phyloP scores from a whole-genome alignment of 1,140 invertebrate genomes.

The Pseudomyrmex pallidus region DNA sequence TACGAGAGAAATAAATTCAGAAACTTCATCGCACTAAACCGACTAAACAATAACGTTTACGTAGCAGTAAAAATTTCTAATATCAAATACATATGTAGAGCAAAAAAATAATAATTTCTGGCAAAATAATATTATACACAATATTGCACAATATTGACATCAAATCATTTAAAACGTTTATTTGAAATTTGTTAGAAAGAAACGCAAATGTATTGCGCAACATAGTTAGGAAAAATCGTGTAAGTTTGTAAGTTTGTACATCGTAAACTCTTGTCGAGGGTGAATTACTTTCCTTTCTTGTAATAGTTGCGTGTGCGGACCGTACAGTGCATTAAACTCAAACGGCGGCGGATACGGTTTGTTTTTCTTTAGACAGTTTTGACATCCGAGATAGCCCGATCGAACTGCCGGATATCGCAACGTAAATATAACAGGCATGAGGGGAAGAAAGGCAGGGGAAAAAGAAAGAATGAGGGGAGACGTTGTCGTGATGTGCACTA shows the following conservation, averaged over 20 bases:
- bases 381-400: slow-evolving; percentile 42
- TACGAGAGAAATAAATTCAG: neutral
- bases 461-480: neutral
- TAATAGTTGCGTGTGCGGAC: slow-evolving; percentile 23
- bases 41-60: too few species aligned
- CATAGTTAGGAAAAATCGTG: neutral
- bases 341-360: slow-evolving; percentile 39
- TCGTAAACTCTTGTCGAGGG: slow-evolving; percentile 20
- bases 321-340: slow-evolving; percentile 28
- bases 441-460: neutral
- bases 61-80: too few species aligned
- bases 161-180: neutral
- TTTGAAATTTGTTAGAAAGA: neutral
- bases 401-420: slow-evolving; percentile 39
- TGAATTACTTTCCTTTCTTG: neutral
- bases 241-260: too few species aligned
- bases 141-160: neutral
- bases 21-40: neutral
- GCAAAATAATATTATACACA: too few species aligned
- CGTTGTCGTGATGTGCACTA: slow-evolving; percentile 28
- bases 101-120: too few species aligned
- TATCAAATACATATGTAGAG: too few species aligned
- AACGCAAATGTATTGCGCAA: neutral
- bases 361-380: slow-evolving; percentile 45
- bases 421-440: slow-evolving; percentile 15